Base-by-base conservation (phyloP, 1,140 invertebrate species). In the Halesus radiatus region DNA sequence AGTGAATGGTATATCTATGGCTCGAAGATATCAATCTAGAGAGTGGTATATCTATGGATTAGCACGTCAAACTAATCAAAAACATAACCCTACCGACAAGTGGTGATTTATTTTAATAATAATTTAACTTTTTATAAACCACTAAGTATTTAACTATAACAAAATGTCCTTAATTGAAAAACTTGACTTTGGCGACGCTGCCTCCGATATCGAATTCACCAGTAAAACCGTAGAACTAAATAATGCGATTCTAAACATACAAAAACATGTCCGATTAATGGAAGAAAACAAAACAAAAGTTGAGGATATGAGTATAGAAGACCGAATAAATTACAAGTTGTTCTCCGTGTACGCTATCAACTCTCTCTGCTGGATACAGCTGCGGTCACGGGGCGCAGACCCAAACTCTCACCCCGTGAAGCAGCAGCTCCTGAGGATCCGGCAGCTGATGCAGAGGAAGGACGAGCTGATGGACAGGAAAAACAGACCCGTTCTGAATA, bases 321-420 rank as follows among this genome's bases (percentile, higher is more conserved):
- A 92, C 50, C 89, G 90, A 85, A 89, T 92, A 22, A 91, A 93
- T 85, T 89, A 90, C 37, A 92, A 93, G 86, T 85, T 93, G 72
- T 92, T 92, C 81, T 84, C 92, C 13, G 87, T 88, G 0, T 93
- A 91, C 81, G 86, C 90, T 3, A 84, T 92, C 20, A 93, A 92
- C 85, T 91, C 91, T 0, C 84, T 93, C 16, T 90, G 90, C 82
- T 93, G 92, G 91, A 87, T 92, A 72, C 89, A 92, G 83, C 81
- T 93, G 64, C 86, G 90, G 72, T 87, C 91, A 50, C 85, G 90
- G 83, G 92, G 92, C 6, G 83, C 90, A 74, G 91, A 93, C 86
- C 90, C 91, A 0, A 89, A 86, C 53, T 86, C 86, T 73, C 90
- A 91, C 85, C 89, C 89, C 1, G 88, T 92, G 10, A 92, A 90